Evolutionary conservation across 2,888 invertebrate genomes (phyloP), one percentile per base, ranked within the genome.

Genomic region (Tyria jacobaeae): DNA sequence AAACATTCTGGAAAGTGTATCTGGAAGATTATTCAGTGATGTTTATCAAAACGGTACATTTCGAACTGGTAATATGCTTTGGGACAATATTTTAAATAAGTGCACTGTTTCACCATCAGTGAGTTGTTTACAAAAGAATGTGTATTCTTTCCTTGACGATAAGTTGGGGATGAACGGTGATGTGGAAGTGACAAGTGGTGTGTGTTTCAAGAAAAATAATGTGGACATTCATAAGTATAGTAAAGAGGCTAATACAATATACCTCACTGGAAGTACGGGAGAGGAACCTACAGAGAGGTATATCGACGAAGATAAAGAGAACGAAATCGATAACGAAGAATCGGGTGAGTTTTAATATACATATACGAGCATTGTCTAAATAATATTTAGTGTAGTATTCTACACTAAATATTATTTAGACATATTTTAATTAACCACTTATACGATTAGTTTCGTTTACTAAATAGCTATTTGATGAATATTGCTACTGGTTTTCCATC

Each of bases 81-180:
- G 97, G 97, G 95, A 95, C 73, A 95, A 95, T 63, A 94, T 97
- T 68, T 92, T 97, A 58, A 95, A 95, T 68, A 96, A 97, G 80
- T 97, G 97, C 82, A 94, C 95, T 51, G 91, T 90, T 14, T 92
- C 94, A 57, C 96, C 96, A 21, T 94, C 96, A 65, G 94, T 96
- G 80, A 95, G 95, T 71, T 97, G 97, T 84, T 96, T 97, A 60
- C 96, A 97, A 79, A 96, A 96, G 78, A 97, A 96, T 80, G 95
- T 97, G 37, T 96, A 96, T 80, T 91, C 94, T n/a, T 97, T 96
- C 79, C 87, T 97, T 67, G 95, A 96, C 72, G 94, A 95, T 35
- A 95, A 95, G 31, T 90, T 97, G 57, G 95, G 95, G 49, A 94
- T 94, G 48, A 91, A 92, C 27, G 95, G 95, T 79, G 96, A 97